Conservation (phyloP, 2,888 invertebrate species). For the Myopa tessellatipennis region DNA sequence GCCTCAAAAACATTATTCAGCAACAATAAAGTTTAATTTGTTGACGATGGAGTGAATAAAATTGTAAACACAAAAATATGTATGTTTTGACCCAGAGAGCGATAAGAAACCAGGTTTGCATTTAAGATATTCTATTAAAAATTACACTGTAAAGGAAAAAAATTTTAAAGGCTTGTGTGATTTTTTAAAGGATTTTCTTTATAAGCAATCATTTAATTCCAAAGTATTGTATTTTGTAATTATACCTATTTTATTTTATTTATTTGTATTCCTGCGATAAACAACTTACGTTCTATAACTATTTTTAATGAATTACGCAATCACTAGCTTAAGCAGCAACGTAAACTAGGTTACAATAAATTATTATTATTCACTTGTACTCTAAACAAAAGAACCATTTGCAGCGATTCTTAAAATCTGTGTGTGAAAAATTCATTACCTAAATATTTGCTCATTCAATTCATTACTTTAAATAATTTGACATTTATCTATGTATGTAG, state of each 20-base stretch:
- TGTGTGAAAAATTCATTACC: constrained; percentile 12
- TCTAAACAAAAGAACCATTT: constrained; percentile 38
- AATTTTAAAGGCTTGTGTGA: no score
- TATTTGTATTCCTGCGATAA: constrained; percentile 24
- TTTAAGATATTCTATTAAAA: not conserved
- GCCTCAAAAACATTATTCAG: not conserved
- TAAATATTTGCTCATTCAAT: not conserved
- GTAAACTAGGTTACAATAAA: constrained; percentile 24
- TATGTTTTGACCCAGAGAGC: not conserved
- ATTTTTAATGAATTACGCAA: constrained; percentile 18
- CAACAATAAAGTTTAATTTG: constrained; percentile 1
- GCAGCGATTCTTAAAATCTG: constrained; percentile 7
- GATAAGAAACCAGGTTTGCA: not conserved
- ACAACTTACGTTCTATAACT: constrained; percentile 27
- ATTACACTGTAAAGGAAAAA: not conserved
- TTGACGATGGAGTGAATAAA: not conserved
- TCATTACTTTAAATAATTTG: not conserved
- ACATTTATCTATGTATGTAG: not conserved
- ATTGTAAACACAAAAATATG: not conserved
- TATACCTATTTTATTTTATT: constrained; percentile 6
- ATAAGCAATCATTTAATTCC: not conserved
- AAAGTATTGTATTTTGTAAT: not conserved
- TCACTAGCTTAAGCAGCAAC: constrained; percentile 29
- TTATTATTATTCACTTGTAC: constrained; percentile 39
- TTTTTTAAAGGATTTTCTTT: no score